Percentiles rank a stretch among this genome's conserved stretches.
phyloP scores from a whole-genome alignment of 2,797 vertebrate genomes.

The Poecile montanus region DNA sequence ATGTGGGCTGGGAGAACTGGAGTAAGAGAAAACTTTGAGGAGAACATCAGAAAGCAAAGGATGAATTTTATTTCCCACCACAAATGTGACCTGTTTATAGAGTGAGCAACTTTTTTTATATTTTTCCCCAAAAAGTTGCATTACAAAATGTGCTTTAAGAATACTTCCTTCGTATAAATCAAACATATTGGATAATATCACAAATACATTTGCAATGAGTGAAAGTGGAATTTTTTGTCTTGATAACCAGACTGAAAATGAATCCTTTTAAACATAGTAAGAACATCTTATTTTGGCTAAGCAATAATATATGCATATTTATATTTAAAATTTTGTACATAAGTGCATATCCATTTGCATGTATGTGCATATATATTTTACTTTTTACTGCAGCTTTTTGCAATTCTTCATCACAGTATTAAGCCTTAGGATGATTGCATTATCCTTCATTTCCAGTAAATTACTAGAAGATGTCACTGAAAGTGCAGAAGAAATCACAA shows the following conservation, averaged over 20 bases:
- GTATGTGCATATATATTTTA: background rate
- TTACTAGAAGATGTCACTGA: background rate
- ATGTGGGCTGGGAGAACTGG: background rate
- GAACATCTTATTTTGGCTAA: background rate
- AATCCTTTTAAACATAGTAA: background rate
- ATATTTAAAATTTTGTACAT: background rate
- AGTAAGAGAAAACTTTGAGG: background rate
- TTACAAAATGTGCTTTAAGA: background rate
- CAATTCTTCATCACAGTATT: background rate
- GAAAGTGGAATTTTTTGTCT: background rate
- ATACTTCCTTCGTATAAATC: background rate
- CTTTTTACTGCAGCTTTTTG: background rate
- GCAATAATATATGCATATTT: background rate
- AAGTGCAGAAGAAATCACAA: background rate
- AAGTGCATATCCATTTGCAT: fast-evolving
- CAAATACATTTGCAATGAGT: background rate
- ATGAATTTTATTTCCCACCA: background rate
- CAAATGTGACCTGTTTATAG: background rate
- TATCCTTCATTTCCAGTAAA: background rate
- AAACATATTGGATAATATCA: background rate
- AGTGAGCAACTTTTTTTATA: background rate
- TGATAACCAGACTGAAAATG: background rate
- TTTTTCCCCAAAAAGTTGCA: fast-evolving
- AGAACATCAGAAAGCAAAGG: background rate
- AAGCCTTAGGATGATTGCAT: background rate